Conservation (phyloP, 2,113 vertebrate genomes). For the Sander lucioperca region DNA sequence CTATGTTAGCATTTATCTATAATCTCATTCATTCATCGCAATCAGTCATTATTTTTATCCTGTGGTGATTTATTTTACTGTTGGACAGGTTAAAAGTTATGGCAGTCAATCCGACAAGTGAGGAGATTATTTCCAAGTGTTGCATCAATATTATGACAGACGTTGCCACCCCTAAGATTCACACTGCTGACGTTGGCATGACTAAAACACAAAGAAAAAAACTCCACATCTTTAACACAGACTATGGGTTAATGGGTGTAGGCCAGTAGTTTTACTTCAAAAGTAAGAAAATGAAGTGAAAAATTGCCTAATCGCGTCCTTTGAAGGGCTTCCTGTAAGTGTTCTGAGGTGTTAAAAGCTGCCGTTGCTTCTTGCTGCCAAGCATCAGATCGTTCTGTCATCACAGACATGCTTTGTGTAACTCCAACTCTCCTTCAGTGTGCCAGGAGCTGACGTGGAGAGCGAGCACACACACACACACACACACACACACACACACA, state of each 20-base stretch:
- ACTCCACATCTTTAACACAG: neutral
- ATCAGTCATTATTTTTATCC: neutral
- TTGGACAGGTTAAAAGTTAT: neutral
- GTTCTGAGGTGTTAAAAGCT: neutral
- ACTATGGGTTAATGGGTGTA: neutral
- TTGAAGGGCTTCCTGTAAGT: neutral
- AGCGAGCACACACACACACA: too few species aligned
- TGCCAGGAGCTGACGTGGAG: conserved; percentile 38
- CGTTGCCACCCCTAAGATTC: neutral
- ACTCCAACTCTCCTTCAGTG: conserved; percentile 8
- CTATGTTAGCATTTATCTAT: neutral
- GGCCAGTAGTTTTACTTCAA: neutral
- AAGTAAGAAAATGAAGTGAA: neutral
- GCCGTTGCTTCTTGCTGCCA: neutral
- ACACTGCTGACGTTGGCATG: neutral
- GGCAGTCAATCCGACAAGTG: neutral
- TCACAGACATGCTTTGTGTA: conserved; percentile 42
- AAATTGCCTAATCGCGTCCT: too few species aligned
- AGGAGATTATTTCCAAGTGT: neutral
- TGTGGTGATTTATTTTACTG: neutral
- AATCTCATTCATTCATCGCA: neutral
- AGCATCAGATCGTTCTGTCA: conserved; percentile 24
- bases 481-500: too few species aligned
- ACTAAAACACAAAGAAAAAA: neutral
- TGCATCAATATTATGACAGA: neutral